Evolutionary conservation across 2,797 vertebrate species (phyloP), one percentile per base, ranked within the genome.

Genomic region (Arnoldichthys spilopterus): DNA sequence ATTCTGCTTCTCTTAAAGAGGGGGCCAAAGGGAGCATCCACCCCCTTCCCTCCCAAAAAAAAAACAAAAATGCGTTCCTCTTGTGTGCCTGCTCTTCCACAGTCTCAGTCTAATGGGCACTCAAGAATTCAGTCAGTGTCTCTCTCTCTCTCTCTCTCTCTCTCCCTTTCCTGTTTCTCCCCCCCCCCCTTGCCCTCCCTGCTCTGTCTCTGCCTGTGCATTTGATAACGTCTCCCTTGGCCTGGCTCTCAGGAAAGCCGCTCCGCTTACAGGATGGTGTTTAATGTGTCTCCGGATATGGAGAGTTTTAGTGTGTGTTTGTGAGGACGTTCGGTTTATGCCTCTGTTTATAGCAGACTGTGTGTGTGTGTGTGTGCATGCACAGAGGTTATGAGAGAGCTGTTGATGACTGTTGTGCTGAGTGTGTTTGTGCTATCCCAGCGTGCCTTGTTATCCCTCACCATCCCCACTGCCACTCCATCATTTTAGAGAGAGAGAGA

Each of bases 381-480:
- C 4, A 9, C 63, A 43, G 45, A 82, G 77, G 26, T 82, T 68
- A 56, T 34, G 49, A 59, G 45, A 69, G 20, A 84, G 63, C 2
- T 47, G 63, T 72, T 77, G 81, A 78, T 79, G 71, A 75, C 79
- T 74, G 74, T 32, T 7, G 75, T 76, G 34, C 75, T 77, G 74
- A 76, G 37, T 68, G 51, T 83, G 82, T 82, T 72, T 81, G 80
- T 69, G 54, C 18, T 43, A 43, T 81, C 78, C 79, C 74, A 68
- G 68, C 76, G 59, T 64, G 76, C 71, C 81, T 75, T 80, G 74
- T 83, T 86, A 87, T 86, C 69, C 70, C 49, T 73, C 70, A 84
- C 68, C 75, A 56, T 82, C 79, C 74, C 72, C 45, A 80, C 61
- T 54, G 1, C 2, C 69, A 75, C 67, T 82, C 81, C 81, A 77